Evolutionary conservation across 1,140 invertebrate species (phyloP).

Genomic region (Sycophila sp.): DNA sequence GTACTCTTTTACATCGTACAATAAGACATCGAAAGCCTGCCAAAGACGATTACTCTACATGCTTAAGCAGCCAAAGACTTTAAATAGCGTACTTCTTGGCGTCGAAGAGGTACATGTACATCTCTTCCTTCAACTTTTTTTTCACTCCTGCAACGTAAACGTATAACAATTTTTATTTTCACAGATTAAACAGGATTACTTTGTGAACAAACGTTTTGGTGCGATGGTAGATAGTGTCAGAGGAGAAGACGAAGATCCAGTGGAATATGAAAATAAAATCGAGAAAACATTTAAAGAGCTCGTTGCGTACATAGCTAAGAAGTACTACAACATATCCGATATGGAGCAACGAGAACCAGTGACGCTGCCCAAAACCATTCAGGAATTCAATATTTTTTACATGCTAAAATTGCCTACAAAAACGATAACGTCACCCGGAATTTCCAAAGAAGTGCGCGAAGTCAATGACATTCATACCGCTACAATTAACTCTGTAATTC

Average conservation of each 20-base stretch:
- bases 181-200: constrained; percentile 67
- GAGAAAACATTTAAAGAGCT: constrained; percentile 57
- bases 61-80: constrained; percentile 70
- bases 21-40: constrained; percentile 79
- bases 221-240: constrained; percentile 52
- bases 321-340: constrained; percentile 59
- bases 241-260: constrained; percentile 45
- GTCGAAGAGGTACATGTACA: constrained; percentile 68
- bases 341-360: constrained; percentile 52
- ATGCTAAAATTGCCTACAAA: constrained; percentile 54
- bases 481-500: constrained; percentile 67
- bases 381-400: constrained; percentile 64
- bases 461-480: constrained; percentile 57
- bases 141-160: not conserved
- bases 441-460: constrained; percentile 53
- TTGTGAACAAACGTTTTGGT: constrained; percentile 60
- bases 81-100: constrained; percentile 69
- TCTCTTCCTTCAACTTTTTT: not conserved
- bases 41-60: constrained; percentile 73
- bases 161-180: not conserved
- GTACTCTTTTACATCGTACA: constrained; percentile 65
- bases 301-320: constrained; percentile 59
- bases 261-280: constrained; percentile 51
- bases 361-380: constrained; percentile 57
- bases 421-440: constrained; percentile 41